Evolutionary conservation across 2,113 vertebrate genomes (phyloP).

Genomic region (Paraplagusia blochii): DNA sequence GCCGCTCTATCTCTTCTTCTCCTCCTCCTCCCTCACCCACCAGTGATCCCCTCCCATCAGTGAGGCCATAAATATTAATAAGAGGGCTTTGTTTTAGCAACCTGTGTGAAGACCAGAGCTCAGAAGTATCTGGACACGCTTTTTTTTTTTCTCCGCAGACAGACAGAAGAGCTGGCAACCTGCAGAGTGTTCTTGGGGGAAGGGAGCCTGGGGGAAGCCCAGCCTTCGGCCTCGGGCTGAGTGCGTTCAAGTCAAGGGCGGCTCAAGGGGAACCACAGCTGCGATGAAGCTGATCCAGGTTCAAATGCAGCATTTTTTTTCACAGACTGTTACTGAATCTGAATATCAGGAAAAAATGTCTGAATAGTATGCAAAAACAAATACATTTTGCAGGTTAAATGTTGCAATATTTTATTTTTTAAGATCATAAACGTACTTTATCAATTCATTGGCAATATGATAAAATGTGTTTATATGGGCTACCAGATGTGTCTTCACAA

Average conservation of each 20-base stretch:
- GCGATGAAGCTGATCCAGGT: conserved; percentile 35
- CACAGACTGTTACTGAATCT: conserved; percentile 1
- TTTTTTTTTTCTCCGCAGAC: conserved; percentile 1
- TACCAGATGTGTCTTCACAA: no score
- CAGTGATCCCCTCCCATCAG: conserved; percentile 75
- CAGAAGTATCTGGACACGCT: conserved; percentile 62
- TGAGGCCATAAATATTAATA: conserved; percentile 74
- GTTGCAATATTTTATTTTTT: no score
- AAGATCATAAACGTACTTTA: no score
- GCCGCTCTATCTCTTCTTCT: conserved; percentile 52
- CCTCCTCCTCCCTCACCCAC: conserved; percentile 55
- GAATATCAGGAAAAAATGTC: neutral
- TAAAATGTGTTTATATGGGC: no score
- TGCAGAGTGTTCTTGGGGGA: conserved; percentile 58
- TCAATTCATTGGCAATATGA: no score
- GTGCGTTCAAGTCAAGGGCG: conserved; percentile 67
- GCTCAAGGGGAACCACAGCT: conserved; percentile 64
- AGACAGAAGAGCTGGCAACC: conserved; percentile 47
- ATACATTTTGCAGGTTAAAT: no score
- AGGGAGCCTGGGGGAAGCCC: conserved; percentile 43
- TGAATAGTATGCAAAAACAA: no score
- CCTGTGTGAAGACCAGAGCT: conserved; percentile 74
- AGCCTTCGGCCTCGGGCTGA: conserved; percentile 57
- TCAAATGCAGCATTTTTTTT: conserved; percentile 29
- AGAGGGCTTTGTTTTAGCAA: conserved; percentile 74